Evolutionary conservation across 2,797 vertebrate genomes (phyloP).

Genomic region (Rachycentron canadum): DNA sequence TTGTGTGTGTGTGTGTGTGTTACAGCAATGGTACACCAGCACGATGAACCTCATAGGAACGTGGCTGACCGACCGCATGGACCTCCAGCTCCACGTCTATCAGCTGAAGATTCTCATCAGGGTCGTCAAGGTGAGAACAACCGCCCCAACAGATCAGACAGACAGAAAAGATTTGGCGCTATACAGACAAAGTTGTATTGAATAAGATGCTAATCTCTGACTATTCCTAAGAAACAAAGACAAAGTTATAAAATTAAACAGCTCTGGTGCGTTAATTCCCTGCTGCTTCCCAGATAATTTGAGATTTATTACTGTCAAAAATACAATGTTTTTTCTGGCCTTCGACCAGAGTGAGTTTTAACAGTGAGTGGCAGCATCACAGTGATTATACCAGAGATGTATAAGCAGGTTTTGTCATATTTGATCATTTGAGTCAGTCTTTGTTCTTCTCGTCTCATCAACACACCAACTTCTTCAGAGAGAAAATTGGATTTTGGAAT

Average conservation of each 20-base stretch:
- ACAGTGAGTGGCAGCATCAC: no score
- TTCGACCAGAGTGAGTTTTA: no score
- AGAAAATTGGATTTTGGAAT: not conserved
- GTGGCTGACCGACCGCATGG: constrained; percentile 99
- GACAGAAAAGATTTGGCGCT: no score
- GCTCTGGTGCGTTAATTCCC: not conserved
- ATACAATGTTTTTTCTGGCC: no score
- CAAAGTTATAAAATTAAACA: not conserved
- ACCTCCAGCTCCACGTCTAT: constrained; percentile 98
- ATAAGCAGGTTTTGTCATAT: no score
- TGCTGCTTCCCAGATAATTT: constrained; percentile 4
- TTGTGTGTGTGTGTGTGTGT: constrained; percentile 67
- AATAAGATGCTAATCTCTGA: not conserved
- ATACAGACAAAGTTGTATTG: not conserved
- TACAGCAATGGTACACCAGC: constrained; percentile 99
- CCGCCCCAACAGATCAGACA: no score
- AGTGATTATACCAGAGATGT: no score
- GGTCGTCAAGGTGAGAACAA: constrained; percentile 92
- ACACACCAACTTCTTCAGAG: no score
- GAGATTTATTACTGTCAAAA: not conserved
- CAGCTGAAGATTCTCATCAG: constrained; percentile 99
- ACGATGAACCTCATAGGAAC: constrained; percentile 97
- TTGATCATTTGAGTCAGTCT: no score
- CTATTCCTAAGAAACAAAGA: not conserved
- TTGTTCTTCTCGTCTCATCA: no score